These are phyloP conservation scores for Dromaius novaehollandiae DNA, from an alignment of 2,113 vertebrate species.

Conservation along the genomic window DNA sequence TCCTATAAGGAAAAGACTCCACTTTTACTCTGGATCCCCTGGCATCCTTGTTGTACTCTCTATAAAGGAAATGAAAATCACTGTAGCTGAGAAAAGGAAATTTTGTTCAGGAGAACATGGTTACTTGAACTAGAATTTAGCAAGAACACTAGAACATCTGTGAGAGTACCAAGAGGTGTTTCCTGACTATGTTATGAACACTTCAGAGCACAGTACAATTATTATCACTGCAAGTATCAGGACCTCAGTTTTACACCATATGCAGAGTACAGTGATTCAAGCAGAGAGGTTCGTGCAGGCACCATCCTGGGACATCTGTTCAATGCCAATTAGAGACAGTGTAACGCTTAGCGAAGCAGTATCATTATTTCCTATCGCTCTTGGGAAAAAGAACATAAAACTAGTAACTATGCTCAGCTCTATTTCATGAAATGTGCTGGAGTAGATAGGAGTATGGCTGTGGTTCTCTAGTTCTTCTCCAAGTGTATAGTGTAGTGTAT, in stretches of 20 bases:
- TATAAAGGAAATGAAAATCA: background rate
- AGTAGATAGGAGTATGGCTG: background rate
- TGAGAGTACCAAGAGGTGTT: background rate
- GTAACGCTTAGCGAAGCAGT: background rate
- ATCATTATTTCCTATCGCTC: background rate
- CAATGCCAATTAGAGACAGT: background rate
- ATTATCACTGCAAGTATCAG: background rate
- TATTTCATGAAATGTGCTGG: background rate
- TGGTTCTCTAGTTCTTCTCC: background rate
- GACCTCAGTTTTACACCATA: background rate
- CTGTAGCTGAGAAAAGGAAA: background rate
- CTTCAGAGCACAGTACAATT: background rate
- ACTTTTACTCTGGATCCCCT: background rate
- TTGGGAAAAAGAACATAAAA: background rate
- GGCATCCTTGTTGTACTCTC: background rate
- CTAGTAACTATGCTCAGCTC: background rate
- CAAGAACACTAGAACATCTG: background rate
- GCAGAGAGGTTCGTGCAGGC: background rate
- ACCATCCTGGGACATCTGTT: background rate
- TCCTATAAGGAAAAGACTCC: background rate
- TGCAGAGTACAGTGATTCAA: background rate
- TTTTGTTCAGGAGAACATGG: background rate
- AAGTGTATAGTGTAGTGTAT: background rate
- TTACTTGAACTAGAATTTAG: background rate
- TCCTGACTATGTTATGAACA: background rate